Conservation (phyloP, 2,888 invertebrate genomes). For the Habrosyne pyritoides region DNA sequence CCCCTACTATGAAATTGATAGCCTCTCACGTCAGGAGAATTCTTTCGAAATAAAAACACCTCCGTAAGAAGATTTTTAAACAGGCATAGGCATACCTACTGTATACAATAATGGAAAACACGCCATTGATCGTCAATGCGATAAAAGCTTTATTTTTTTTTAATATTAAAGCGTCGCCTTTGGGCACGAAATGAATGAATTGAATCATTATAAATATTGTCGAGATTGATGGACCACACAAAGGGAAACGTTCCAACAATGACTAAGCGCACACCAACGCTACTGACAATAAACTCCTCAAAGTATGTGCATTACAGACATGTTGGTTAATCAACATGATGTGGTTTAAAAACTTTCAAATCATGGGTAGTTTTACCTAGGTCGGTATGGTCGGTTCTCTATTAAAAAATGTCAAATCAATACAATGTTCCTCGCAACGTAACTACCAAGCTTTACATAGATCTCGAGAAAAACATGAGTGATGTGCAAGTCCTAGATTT, state of each 20-base stretch:
- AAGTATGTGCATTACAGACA: conserved; percentile 28
- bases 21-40: conserved; percentile 45
- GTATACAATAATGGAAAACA: conserved; percentile 32
- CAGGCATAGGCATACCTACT: conserved; percentile 18
- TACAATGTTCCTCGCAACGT: no score
- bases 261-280: conserved; percentile 52
- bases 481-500: background rate
- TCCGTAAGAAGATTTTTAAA: conserved; percentile 14
- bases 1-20: conserved; percentile 64
- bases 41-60: conserved; percentile 30
- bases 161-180: conserved; percentile 39
- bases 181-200: conserved; percentile 47
- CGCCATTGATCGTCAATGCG: conserved; percentile 39
- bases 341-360: no score
- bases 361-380: no score
- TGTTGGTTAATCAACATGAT: no score
- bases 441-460: no score
- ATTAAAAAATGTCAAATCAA: no score
- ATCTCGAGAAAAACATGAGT: background rate
- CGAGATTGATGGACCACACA: conserved; percentile 51
- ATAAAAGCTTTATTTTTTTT: conserved; percentile 39
- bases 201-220: conserved; percentile 55
- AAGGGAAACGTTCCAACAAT: conserved; percentile 55
- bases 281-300: conserved; percentile 45
- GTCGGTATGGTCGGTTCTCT: no score